Conservation (phyloP, 35 echinoderm and acorn worm species). For the Ophioderma brevispina region DNA sequence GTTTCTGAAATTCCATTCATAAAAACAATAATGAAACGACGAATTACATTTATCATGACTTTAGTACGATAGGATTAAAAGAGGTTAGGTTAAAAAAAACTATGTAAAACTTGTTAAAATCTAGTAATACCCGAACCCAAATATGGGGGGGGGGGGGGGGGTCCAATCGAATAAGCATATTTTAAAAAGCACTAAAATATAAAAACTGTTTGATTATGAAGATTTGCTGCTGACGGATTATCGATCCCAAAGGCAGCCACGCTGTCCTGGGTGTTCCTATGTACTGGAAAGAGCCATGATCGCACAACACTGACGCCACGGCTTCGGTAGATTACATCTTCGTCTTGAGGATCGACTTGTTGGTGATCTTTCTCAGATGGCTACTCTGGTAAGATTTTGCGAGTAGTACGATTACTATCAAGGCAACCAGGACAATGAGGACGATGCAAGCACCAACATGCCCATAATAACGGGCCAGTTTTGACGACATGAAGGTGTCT, state of each 20-base stretch:
- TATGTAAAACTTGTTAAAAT: too few species aligned
- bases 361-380: background rate
- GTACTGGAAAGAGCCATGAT: conserved; percentile 63
- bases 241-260: conserved; percentile 28
- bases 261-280: conserved; percentile 30
- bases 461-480: conserved; percentile 4
- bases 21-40: too few species aligned
- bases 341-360: background rate
- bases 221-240: too few species aligned
- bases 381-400: background rate
- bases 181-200: too few species aligned
- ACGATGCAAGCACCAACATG: background rate
- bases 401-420: background rate
- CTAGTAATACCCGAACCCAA: too few species aligned
- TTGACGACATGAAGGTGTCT: background rate
- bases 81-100: too few species aligned
- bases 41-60: too few species aligned
- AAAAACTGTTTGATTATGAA: too few species aligned
- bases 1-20: too few species aligned
- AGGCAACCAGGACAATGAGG: background rate
- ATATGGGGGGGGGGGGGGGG: too few species aligned
- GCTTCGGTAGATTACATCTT: conserved; percentile 47
- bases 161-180: too few species aligned
- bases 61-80: too few species aligned
- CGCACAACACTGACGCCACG: conserved; percentile 50